Evolutionary conservation across 2,888 invertebrate genomes (phyloP).

Genomic region (Acrobasis consociella): DNA sequence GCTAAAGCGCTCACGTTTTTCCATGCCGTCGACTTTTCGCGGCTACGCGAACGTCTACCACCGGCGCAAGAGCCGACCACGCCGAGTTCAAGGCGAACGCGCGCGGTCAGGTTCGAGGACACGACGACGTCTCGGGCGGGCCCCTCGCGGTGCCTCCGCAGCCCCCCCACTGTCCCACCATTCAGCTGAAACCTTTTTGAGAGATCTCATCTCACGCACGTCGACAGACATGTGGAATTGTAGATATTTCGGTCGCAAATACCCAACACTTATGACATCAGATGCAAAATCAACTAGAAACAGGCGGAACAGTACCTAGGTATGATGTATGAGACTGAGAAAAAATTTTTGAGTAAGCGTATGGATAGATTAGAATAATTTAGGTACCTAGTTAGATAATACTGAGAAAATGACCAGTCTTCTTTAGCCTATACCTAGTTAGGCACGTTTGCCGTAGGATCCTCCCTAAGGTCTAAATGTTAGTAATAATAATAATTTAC

Average conservation of each 20-base stretch:
- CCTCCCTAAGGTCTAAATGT: too few relatives aligned
- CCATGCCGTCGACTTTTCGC: constrained; percentile 58
- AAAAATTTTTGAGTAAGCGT: too few relatives aligned
- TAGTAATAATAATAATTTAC: too few relatives aligned
- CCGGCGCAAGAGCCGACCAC: constrained; percentile 63
- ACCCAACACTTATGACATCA: not conserved
- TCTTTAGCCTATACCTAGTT: not conserved
- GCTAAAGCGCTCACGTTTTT: constrained; percentile 38
- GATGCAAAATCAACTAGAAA: not conserved
- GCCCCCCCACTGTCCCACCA: constrained; percentile 41
- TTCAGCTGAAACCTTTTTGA: constrained; percentile 29
- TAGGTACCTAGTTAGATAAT: not conserved
- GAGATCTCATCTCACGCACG: constrained; percentile 16
- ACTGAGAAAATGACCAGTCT: not conserved
- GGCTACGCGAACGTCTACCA: constrained; percentile 53
- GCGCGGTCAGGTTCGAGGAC: constrained; percentile 83
- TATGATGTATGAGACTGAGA: too few relatives aligned
- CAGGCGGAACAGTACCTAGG: not conserved
- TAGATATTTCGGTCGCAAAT: not conserved
- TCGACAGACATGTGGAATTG: not conserved
- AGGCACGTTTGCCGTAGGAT: not conserved
- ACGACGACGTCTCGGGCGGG: constrained; percentile 48
- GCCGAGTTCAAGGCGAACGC: constrained; percentile 79
- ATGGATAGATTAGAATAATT: too few relatives aligned
- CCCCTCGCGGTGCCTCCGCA: constrained; percentile 69